These are phyloP conservation scores for Avahi laniger DNA, from an alignment of 2,797 vertebrate genomes.

Conservation along the genomic window DNA sequence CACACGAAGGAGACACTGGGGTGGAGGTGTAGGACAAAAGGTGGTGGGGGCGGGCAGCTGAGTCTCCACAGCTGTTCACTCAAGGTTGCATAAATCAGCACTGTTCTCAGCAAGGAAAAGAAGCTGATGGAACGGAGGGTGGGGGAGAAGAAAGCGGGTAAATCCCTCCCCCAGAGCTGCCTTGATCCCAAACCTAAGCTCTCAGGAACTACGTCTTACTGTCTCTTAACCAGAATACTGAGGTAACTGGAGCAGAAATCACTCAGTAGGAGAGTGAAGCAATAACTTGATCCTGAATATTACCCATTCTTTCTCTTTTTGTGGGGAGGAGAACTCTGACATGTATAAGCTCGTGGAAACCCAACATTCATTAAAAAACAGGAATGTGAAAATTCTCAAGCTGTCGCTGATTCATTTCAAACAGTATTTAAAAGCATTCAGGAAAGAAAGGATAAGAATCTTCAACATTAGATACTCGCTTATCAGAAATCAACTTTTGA, in stretches of 20 bases:
- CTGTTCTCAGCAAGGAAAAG: neutral
- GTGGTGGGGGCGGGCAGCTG: rapidly evolving
- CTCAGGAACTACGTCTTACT: neutral
- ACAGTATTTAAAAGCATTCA: neutral
- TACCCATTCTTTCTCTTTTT: neutral
- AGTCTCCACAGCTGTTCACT: neutral
- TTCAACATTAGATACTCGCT: constrained; percentile 13
- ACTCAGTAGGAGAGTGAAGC: neutral
- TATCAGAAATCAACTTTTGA: neutral
- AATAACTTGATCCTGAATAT: neutral
- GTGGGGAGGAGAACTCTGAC: neutral
- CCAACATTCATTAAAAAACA: neutral
- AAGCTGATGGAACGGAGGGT: rapidly evolving
- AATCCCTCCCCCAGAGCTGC: neutral
- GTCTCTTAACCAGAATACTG: neutral
- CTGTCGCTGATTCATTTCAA: constrained; percentile 31
- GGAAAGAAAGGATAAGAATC: constrained; percentile 1
- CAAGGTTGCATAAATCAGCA: neutral
- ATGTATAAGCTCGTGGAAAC: neutral
- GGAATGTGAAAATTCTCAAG: neutral
- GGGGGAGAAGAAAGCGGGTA: too few relatives aligned
- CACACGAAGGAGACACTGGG: neutral
- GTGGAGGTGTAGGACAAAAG: neutral
- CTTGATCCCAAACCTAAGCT: neutral
- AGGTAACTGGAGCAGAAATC: neutral